Base-by-base conservation (phyloP, 92 coral and sea anemone species). In the Anthopleura xanthogrammica region DNA sequence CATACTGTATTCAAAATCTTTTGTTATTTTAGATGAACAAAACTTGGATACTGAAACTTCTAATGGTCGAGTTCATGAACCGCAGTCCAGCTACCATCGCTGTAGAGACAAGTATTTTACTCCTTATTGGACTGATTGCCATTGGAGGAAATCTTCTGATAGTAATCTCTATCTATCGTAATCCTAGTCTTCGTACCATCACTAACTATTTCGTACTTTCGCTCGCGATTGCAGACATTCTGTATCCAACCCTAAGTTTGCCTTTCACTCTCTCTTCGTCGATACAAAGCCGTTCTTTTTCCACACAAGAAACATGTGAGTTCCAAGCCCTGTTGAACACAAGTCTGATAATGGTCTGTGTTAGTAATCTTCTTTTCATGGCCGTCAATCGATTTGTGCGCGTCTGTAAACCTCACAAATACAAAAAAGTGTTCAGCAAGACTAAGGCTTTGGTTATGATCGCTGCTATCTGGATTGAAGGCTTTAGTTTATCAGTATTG, bases 111-210 rank as follows among this genome's bases (percentile, higher is more conserved):
- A 41, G 78, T 36, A 75, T 50, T 0, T 82, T 72, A 40, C 60
- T 82, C 71, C 74, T 70, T 16, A 72, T 82, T 72, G 85, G 79
- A 72, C 36, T 82, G 62, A 72, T 54, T 24, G 77, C 85, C 50
- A 82, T 80, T 41, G 58, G 68, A 41, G 88, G 88, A 42, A 86
- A 86, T 81, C 36, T 79, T 7, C 64, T 86, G 88, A 75, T 80
- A 22, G 74, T 80, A 10, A 39, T 62, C 16, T 80, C 88, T 23
- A 52, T 86, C 16, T 79, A 68, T 12, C 83, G 81, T 57, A 81
- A 68, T 52, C 85, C 77, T 36, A 42, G 80, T 55, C 65, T 86
- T 8, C 75, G 85, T 75, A 80, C 79, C 74, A 39, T 72, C 46
- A 86, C 88, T 48, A 86, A 86, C 54, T 76, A 72, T 39, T 80